Evolutionary conservation across 2,113 vertebrate genomes (phyloP).

Genomic region (Mixornis gularis): DNA sequence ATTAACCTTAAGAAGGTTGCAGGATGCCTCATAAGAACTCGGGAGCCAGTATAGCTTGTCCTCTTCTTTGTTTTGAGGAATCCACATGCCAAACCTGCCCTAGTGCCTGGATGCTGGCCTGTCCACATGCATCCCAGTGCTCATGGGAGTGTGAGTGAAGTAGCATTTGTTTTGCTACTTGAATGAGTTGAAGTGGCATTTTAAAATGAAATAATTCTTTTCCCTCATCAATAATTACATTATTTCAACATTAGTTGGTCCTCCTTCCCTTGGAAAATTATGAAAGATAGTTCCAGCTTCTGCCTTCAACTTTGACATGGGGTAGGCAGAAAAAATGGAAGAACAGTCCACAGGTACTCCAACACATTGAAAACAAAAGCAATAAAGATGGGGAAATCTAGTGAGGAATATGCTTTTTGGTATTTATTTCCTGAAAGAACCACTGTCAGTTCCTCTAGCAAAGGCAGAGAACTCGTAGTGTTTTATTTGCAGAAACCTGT

Average conservation of each 20-base stretch:
- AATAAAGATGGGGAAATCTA: not conserved
- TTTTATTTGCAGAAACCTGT: not conserved
- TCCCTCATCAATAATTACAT: not conserved
- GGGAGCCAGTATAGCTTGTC: not conserved
- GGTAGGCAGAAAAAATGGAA: not conserved
- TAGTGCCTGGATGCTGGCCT: not conserved
- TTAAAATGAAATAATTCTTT: not conserved
- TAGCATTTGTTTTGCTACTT: not conserved
- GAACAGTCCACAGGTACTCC: not conserved
- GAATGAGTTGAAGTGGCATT: not conserved
- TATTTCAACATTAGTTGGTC: not conserved
- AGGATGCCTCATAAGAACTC: not conserved
- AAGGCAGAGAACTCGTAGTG: not conserved
- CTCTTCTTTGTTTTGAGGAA: not conserved
- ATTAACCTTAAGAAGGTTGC: not conserved
- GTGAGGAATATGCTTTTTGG: not conserved
- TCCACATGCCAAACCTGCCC: rapidly evolving
- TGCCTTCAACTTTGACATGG: not conserved
- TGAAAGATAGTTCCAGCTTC: not conserved
- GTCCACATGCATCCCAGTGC: not conserved
- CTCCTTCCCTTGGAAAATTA: not conserved
- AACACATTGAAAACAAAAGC: not conserved
- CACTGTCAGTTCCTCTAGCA: not conserved
- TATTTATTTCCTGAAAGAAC: not conserved
- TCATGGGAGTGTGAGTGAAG: not conserved